phyloP scores from a whole-genome alignment of 2,888 invertebrate species.

The Macroteleia sp. region DNA sequence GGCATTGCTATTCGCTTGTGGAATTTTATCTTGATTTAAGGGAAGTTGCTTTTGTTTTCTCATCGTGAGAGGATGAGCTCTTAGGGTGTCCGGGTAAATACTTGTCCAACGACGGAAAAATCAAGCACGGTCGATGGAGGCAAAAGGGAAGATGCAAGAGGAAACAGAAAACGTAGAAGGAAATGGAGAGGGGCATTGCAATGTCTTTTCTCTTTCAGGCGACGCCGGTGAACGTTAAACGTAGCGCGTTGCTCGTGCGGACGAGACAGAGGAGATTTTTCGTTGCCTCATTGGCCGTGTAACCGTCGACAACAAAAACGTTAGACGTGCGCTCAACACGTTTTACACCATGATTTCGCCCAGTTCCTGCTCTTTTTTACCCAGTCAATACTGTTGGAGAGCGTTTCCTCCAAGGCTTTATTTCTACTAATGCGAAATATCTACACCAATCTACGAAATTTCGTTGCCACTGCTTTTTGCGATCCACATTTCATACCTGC shows the following conservation, averaged over 20 bases:
- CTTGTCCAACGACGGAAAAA: constrained; percentile 55
- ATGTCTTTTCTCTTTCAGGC: constrained; percentile 18
- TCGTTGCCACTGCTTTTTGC: constrained; percentile 29
- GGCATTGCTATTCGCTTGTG: constrained; percentile 17
- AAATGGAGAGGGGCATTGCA: background rate
- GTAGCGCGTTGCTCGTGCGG: constrained; percentile 57
- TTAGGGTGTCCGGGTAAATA: constrained; percentile 59
- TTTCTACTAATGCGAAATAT: constrained; percentile 56
- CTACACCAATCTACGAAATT: constrained; percentile 50
- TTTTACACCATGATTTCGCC: constrained; percentile 52
- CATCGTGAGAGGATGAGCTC: constrained; percentile 42
- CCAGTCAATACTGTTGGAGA: constrained; percentile 26
- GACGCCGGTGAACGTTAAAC: constrained; percentile 40
- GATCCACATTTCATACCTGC: constrained; percentile 21
- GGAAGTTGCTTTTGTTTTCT: constrained; percentile 66
- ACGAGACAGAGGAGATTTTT: constrained; percentile 69
- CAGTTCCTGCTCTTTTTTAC: constrained; percentile 40
- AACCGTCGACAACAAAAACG: constrained; percentile 70
- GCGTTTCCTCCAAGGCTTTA: constrained; percentile 25
- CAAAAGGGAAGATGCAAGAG: background rate
- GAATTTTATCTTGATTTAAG: constrained; percentile 66
- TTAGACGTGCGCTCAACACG: constrained; percentile 65
- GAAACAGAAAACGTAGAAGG: background rate
- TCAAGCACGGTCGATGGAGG: constrained; percentile 40
- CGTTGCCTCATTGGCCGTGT: constrained; percentile 74